Conservation (phyloP, 1,140 invertebrate genomes). For the Popillia japonica region DNA sequence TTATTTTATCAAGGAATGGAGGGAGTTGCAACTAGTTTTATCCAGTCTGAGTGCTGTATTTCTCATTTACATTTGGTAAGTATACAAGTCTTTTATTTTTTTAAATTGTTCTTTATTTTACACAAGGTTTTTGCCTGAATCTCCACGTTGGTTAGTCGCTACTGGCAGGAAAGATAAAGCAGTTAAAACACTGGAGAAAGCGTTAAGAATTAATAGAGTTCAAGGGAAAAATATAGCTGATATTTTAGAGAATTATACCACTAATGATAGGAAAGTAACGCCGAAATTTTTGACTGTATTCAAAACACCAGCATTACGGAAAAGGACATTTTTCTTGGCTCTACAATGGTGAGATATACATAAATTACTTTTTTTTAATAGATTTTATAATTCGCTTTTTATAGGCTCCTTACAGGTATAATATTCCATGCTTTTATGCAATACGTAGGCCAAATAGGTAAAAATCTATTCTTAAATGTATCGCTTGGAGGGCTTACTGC, state of each 20-base stretch:
- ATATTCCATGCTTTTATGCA: constrained; percentile 78
- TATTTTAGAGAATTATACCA: constrained; percentile 44
- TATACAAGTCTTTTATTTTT: constrained; percentile 47
- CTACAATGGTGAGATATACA: constrained; percentile 66
- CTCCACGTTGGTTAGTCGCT: constrained; percentile 81
- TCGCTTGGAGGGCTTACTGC: constrained; percentile 69
- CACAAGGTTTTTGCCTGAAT: constrained; percentile 75
- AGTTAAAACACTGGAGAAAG: constrained; percentile 70
- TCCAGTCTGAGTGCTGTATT: constrained; percentile 75
- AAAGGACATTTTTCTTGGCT: constrained; percentile 73
- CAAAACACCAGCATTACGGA: constrained; percentile 72
- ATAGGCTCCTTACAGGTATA: constrained; percentile 66
- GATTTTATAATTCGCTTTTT: constrained; percentile 40
- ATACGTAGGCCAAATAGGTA: constrained; percentile 73
- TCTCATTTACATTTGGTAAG: constrained; percentile 73
- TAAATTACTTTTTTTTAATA: too few species aligned
- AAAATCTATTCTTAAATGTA: constrained; percentile 77
- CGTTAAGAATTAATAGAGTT: constrained; percentile 64
- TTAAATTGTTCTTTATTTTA: neutral
- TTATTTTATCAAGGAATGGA: constrained; percentile 75
- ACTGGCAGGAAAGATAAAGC: constrained; percentile 73
- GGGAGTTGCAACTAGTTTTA: constrained; percentile 74
- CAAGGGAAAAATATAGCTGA: constrained; percentile 41
- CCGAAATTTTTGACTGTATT: constrained; percentile 73
- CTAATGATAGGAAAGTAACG: constrained; percentile 53